Conservation (phyloP, 2,888 invertebrate species). For the Shargacucullia verbasci region DNA sequence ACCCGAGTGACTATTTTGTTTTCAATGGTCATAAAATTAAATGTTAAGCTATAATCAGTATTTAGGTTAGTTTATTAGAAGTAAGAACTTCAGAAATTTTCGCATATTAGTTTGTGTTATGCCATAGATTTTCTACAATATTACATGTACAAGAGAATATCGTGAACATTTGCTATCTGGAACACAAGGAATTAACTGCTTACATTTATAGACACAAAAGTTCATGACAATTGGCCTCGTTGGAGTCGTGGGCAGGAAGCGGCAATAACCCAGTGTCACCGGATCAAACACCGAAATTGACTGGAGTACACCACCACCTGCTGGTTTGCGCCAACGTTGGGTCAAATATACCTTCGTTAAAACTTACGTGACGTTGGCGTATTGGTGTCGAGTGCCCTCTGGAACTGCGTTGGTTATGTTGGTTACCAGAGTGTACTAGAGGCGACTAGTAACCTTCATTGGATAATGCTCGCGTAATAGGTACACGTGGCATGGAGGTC, state of each 20-base stretch:
- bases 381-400: slow-evolving; percentile 33
- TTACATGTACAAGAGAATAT: too few species aligned
- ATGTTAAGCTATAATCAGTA: slow-evolving; percentile 6
- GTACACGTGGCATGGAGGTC: slow-evolving; percentile 45
- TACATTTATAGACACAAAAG: slow-evolving; percentile 63
- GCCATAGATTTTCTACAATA: neutral
- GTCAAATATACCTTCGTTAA: slow-evolving; percentile 44
- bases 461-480: slow-evolving; percentile 60
- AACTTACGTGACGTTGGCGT: slow-evolving; percentile 33
- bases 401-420: slow-evolving; percentile 46
- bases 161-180: slow-evolving; percentile 13
- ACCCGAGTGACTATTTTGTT: slow-evolving; percentile 19
- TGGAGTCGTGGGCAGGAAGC: slow-evolving; percentile 67
- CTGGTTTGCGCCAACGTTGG: slow-evolving; percentile 50
- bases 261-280: slow-evolving; percentile 71
- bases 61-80: slow-evolving; percentile 1
- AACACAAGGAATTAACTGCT: slow-evolving; percentile 35
- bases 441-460: slow-evolving; percentile 60
- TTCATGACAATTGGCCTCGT: slow-evolving; percentile 59
- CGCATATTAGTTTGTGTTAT: neutral
- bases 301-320: slow-evolving; percentile 65
- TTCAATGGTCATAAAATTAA: slow-evolving; percentile 16
- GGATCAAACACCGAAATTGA: slow-evolving; percentile 68
- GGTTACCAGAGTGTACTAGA: slow-evolving; percentile 60
- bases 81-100: neutral